Percentiles rank a stretch among this genome's conserved stretches.
Evolutionary conservation across 2,797 vertebrate genomes (phyloP).

Genomic region (Salmo trutta): DNA sequence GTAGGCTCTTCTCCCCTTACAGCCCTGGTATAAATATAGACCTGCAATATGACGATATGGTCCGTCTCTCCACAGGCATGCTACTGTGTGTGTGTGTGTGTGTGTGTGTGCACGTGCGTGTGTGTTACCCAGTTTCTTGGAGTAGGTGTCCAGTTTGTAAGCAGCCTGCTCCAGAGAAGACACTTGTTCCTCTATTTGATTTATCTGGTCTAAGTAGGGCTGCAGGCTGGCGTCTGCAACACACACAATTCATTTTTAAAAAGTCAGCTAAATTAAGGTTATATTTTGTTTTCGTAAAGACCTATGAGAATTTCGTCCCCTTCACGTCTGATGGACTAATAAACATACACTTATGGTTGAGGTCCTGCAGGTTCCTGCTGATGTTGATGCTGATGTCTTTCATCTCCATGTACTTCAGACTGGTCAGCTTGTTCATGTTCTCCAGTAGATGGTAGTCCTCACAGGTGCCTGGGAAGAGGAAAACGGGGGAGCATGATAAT

Average conservation of each 20-base stretch:
- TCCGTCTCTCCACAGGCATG: not conserved
- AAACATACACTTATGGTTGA: slow-evolving; percentile 95
- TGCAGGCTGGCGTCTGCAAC: slow-evolving; percentile 90
- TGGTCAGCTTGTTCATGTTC: slow-evolving; percentile 98
- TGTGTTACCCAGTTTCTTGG: slow-evolving; percentile 91
- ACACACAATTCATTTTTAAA: not conserved
- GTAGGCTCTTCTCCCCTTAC: not conserved
- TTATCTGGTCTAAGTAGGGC: slow-evolving; percentile 97
- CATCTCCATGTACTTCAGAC: slow-evolving; percentile 99
- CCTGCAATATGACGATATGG: not conserved
- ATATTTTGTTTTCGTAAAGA: not conserved
- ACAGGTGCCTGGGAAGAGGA: slow-evolving; percentile 82
- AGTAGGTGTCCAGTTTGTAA: slow-evolving; percentile 96
- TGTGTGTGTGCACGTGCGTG: not conserved
- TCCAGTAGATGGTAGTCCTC: slow-evolving; percentile 97
- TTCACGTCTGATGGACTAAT: not conserved
- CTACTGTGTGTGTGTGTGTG: not conserved
- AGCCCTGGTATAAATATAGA: slow-evolving; percentile 7
- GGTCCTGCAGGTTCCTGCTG: slow-evolving; percentile 95
- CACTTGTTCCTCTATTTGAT: slow-evolving; percentile 95
- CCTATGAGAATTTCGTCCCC: not conserved
- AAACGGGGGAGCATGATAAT: no score
- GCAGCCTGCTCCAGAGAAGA: slow-evolving; percentile 94
- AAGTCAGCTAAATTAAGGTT: not conserved
- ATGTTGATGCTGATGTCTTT: slow-evolving; percentile 99